Base-by-base conservation (phyloP, 2,888 invertebrate species). In the Meghimatium bilineatum region DNA sequence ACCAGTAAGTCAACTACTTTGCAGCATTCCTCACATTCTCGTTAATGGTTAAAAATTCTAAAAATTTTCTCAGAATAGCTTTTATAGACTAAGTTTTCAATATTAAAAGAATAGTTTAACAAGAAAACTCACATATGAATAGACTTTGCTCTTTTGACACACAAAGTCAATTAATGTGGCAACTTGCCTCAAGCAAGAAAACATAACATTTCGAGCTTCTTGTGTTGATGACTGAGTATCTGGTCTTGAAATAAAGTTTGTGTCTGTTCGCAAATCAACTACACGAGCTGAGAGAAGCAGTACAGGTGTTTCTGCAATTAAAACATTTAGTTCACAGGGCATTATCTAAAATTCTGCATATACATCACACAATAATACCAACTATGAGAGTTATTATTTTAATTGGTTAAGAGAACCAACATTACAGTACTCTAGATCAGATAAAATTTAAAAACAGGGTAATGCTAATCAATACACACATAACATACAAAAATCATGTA, bases 101-200 rank as follows among this genome's bases (percentile, higher is more conserved):
- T 14, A 23, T 56, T 14, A 23, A 14, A 56, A 3, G 23, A 17
- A 36, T 36, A 32, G 34, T n/a, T 63, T 29, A 20, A 6, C n/a
- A 5, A 63, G 56, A 52, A 44, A 52, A 75, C 85, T 76, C 80
- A 85, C 85, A 83, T 8, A 75, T 44, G 82, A 36, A 66, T 80
- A 85, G 29, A 85, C 71, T 38, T 80, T 83, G 32, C 23, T 69
- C 52, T 85, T 85, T 56, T 75, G 74, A 34, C 77, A 67, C 20
- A 78, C 75, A 74, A 67, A 82, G 63, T 85, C 82, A 23, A 85
- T 63, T 26, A 75, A 52, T 60, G 56, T 17, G 49, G 52, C 44
- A 36, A 83, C 76, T 32, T 80, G 82, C 29, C 71, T 79, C 63
- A 82, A 52, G 32, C 52, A 29, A 56, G 82, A 44, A 66, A 83